Evolutionary conservation across 2,888 invertebrate genomes (phyloP).

Genomic region (Drosophila austrosaltans): DNA sequence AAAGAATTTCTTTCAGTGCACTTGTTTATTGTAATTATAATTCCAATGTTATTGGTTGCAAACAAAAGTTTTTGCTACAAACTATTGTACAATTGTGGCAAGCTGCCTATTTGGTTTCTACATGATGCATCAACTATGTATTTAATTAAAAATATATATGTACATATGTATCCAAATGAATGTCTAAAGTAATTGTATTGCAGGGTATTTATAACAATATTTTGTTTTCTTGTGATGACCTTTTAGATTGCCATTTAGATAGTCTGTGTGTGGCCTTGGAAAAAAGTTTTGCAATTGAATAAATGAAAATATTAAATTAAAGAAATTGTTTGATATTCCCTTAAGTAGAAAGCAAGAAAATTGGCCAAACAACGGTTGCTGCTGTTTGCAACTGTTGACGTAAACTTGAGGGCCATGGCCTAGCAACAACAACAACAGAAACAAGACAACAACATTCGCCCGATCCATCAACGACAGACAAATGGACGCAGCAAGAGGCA

Average conservation of each 20-base stretch:
- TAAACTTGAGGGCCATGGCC: slow-evolving; percentile 28
- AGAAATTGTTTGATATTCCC: slow-evolving; percentile 12
- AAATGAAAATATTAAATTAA: slow-evolving; percentile 10
- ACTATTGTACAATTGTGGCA: slow-evolving; percentile 51
- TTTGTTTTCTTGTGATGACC: slow-evolving; percentile 11
- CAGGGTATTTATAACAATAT: slow-evolving; percentile 2
- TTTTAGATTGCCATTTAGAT: slow-evolving; percentile 5
- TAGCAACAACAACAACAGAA: slow-evolving; percentile 56
- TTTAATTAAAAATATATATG: slow-evolving; percentile 11
- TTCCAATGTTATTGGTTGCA: background rate
- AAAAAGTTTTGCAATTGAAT: slow-evolving; percentile 9
- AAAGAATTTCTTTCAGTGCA: background rate
- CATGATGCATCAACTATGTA: slow-evolving; percentile 18
- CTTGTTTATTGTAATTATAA: slow-evolving; percentile 1
- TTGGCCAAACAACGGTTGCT: slow-evolving; percentile 17
- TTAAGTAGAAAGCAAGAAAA: slow-evolving; percentile 12
- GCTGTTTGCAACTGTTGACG: slow-evolving; percentile 15
- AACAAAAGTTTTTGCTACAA: background rate
- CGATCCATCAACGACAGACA: slow-evolving; percentile 60
- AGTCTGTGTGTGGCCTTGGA: slow-evolving; percentile 2
- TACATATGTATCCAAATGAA: no score
- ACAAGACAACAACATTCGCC: slow-evolving; percentile 38
- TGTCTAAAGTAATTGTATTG: slow-evolving; percentile 27
- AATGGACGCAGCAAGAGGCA: slow-evolving; percentile 70
- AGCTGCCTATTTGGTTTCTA: slow-evolving; percentile 37